These are phyloP conservation scores for Scaptomyza caliginosa DNA, from an alignment of 2,888 invertebrate species.

Conservation along the genomic window DNA sequence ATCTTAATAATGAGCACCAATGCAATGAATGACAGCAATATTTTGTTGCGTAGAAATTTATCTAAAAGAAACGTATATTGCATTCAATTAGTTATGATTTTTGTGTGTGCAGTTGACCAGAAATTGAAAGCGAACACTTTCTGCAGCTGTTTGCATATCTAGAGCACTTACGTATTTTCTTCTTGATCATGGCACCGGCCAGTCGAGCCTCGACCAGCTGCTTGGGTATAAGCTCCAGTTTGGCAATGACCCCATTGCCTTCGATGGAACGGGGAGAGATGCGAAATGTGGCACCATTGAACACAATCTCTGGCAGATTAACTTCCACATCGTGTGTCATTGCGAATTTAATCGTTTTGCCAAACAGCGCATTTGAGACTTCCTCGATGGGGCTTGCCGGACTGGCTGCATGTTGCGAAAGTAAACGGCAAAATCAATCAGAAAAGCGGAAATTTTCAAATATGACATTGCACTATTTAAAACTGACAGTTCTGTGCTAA, in stretches of 20 bases:
- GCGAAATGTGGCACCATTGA: constrained; percentile 89
- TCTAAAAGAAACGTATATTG: constrained; percentile 85
- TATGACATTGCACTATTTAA: not conserved
- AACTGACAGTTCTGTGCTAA: constrained; percentile 40
- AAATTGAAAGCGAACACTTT: constrained; percentile 44
- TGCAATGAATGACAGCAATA: constrained; percentile 90
- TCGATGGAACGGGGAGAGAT: constrained; percentile 90
- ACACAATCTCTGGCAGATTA: constrained; percentile 89
- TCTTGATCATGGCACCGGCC: constrained; percentile 87
- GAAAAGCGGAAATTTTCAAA: constrained; percentile 17
- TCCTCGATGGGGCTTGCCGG: constrained; percentile 89
- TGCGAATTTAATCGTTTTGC: constrained; percentile 89
- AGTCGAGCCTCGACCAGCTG: constrained; percentile 83
- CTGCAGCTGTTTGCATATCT: constrained; percentile 9
- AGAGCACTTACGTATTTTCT: constrained; percentile 82
- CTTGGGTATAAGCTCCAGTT: constrained; percentile 88
- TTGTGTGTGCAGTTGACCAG: constrained; percentile 4
- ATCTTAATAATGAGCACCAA: constrained; percentile 91
- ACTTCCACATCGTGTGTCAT: constrained; percentile 91
- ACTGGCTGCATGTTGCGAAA: constrained; percentile 19
- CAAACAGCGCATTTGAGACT: constrained; percentile 89
- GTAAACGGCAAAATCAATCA: not conserved
- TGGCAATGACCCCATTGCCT: constrained; percentile 89
- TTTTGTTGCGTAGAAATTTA: constrained; percentile 90
- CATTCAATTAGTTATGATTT: constrained; percentile 28